Evolutionary conservation across 2,888 invertebrate genomes (phyloP).

Genomic region (Crocallis elinguaria): DNA sequence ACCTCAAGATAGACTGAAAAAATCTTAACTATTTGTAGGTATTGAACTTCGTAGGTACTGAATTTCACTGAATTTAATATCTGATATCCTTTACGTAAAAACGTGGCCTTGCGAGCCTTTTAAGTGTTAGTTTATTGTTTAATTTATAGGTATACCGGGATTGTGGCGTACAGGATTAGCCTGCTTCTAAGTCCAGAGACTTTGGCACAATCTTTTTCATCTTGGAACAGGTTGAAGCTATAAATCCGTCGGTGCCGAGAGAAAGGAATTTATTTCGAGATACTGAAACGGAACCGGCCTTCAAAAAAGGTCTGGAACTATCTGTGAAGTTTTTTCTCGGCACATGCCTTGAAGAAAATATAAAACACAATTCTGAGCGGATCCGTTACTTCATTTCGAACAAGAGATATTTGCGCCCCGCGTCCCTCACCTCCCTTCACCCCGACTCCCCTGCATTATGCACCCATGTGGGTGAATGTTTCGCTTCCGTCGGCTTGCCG

Average conservation of each 20-base stretch:
- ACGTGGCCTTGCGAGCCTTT: too few species aligned
- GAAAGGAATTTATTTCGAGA: conserved; percentile 39
- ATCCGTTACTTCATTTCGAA: conserved; percentile 78
- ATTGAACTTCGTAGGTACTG: too few species aligned
- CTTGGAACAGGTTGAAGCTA: conserved; percentile 13
- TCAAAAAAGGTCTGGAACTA: conserved; percentile 57
- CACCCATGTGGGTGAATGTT: conserved; percentile 56
- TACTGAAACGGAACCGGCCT: conserved; percentile 38
- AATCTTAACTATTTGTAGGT: too few species aligned
- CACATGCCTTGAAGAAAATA: conserved; percentile 68
- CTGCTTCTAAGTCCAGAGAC: neutral
- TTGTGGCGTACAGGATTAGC: too few species aligned
- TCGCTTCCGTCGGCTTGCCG: conserved; percentile 31
- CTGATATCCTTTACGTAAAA: too few species aligned
- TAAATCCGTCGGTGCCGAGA: conserved; percentile 18
- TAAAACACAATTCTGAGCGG: conserved; percentile 71
- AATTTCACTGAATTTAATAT: too few species aligned
- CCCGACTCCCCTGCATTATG: conserved; percentile 64
- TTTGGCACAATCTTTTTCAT: conserved; percentile 5
- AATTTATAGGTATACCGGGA: too few species aligned
- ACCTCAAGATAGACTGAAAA: too few species aligned
- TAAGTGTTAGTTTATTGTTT: too few species aligned
- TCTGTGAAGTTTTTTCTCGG: conserved; percentile 67
- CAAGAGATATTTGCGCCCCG: conserved; percentile 68
- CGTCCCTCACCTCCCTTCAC: conserved; percentile 19